Percentiles rank a stretch among this genome's conserved stretches.
Conservation (phyloP, 2,113 vertebrate species). For the Cephalopterus ornatus region DNA sequence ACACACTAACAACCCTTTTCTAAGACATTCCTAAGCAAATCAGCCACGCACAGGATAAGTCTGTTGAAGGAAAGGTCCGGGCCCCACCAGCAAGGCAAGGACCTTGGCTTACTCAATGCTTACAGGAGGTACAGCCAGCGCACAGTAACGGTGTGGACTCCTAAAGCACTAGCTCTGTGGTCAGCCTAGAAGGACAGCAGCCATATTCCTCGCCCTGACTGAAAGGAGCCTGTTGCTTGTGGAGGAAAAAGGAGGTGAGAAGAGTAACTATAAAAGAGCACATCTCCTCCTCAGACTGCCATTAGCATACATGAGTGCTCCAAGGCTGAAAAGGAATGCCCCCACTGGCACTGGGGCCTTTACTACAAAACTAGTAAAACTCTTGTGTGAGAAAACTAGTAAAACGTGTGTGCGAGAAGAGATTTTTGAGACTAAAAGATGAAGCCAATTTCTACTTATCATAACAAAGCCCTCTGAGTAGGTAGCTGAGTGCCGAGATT, state of each 20-base stretch:
- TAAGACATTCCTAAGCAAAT: background rate
- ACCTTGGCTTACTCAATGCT: background rate
- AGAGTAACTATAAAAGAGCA: background rate
- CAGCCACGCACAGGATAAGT: background rate
- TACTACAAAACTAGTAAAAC: background rate
- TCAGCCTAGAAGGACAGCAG: background rate
- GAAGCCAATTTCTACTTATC: background rate
- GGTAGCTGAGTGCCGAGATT: background rate
- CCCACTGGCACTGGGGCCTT: background rate
- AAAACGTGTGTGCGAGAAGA: background rate
- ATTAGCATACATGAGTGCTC: fast-evolving
- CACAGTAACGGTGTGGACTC: background rate
- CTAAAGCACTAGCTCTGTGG: background rate
- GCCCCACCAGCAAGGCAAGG: background rate
- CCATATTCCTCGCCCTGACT: background rate
- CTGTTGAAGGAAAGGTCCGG: background rate
- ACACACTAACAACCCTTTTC: fast-evolving
- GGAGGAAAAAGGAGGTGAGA: background rate
- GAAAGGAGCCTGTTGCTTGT: background rate
- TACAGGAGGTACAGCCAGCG: background rate
- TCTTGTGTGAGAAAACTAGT: background rate
- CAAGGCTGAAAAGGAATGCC: background rate
- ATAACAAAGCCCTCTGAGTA: background rate
- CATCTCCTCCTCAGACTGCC: background rate
- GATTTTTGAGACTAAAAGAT: background rate